Percentiles rank a stretch among this genome's conserved stretches.
Conservation (phyloP, 2,888 invertebrate species). For the Lasioglossum villosulum region DNA sequence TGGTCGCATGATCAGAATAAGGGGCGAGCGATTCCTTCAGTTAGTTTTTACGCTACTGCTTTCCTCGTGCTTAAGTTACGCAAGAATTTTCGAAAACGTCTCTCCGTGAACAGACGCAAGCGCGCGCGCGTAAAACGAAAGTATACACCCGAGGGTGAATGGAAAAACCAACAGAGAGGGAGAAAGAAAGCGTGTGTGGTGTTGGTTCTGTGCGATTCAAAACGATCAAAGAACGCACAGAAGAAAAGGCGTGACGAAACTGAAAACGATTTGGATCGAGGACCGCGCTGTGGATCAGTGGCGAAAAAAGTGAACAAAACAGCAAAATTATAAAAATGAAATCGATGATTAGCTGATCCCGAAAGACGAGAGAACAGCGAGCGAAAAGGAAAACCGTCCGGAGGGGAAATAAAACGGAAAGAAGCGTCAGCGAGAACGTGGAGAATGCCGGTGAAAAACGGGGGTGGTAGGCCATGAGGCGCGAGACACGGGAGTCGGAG, state of each 20-base stretch:
- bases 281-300: constrained; percentile 31
- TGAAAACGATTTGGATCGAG: constrained; percentile 38
- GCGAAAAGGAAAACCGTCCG: background rate
- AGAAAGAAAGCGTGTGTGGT: background rate
- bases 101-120: constrained; percentile 5
- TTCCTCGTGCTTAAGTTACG: constrained; percentile 63
- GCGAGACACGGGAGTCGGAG: background rate
- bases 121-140: constrained; percentile 30
- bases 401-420: background rate
- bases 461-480: background rate
- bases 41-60: constrained; percentile 70
- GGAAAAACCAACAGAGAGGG: constrained; percentile 23
- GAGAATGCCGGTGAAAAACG: background rate
- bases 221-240: background rate
- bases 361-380: background rate
- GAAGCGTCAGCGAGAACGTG: background rate
- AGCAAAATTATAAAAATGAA: constrained; percentile 7
- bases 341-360: constrained; percentile 18
- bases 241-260: constrained; percentile 1
- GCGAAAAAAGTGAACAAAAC: constrained; percentile 33
- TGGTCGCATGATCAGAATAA: constrained; percentile 70
- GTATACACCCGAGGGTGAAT: constrained; percentile 17
- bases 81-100: constrained; percentile 37
- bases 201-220: background rate
- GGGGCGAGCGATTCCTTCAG: constrained; percentile 77